Evolutionary conservation across 2,797 vertebrate genomes (phyloP), one percentile per base, ranked within the genome.

Genomic region (Iguana delicatissima): DNA sequence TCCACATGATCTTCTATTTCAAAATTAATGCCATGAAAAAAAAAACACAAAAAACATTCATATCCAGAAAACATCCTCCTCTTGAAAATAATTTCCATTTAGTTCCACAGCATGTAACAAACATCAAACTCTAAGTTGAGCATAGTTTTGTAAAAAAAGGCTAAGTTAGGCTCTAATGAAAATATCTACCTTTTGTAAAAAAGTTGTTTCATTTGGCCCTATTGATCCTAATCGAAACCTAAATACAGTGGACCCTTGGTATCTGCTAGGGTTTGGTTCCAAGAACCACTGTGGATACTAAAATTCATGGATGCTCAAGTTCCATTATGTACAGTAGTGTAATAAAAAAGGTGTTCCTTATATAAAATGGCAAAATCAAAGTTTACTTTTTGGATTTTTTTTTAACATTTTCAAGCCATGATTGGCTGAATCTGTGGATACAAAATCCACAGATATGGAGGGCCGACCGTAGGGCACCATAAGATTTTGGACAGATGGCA

Each of bases 61-160:
- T 77, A 35, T 42, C 64, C 89, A 93, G 29, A 69, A 69, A 69
- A 69, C 20, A 69, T 13, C 86, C 92, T 91, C 92, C 86, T 85
- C 89, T 95, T 96, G 92, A 93, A 93, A 94, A 94, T 93, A 90
- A 95, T 93, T 94, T 92, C 92, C 94, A 76, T 92, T 94, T 83
- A 89, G 93, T 80, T 93, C 92, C 91, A 92, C 32, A 93, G 95
- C 88, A 95, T 92, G 86, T 92, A 93, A 93, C 89, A 90, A 95
- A 93, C 76, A 85, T 90, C 92, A 95, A 95, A 95, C 93, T 92
- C 85, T 62, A 73, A 93, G 95, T 95, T 96, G 74, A 95, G 92
- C 88, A 89, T 89, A 14, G n/a, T 89, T 24, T 16, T 50, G 90
- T 67, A 0, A 2, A 42, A 72, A 52, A 14, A 16, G 59, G 46